A percentile compares a stretch with the other conserved stretches of the same genome.
Conservation (phyloP, 1,140 invertebrate species). For the Camponotus vicinus region DNA sequence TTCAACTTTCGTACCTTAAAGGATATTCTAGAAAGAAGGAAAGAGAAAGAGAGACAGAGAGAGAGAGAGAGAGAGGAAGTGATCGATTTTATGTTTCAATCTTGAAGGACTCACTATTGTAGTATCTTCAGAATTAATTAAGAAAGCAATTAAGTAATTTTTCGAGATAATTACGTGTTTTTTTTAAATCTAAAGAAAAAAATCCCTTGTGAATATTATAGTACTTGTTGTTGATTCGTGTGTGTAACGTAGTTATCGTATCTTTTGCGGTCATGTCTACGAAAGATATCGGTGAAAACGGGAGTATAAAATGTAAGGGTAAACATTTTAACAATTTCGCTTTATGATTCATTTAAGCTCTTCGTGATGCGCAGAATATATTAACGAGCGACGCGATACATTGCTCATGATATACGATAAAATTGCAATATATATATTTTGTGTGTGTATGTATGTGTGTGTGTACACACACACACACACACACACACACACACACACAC, state of each 20-base stretch:
- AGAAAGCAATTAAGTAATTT: background rate
- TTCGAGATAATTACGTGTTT: background rate
- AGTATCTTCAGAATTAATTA: background rate
- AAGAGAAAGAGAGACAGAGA: background rate
- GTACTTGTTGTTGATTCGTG: background rate
- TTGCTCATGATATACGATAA: conserved; percentile 26
- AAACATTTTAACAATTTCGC: background rate
- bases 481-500: too few species aligned
- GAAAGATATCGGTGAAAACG: background rate
- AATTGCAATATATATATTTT: background rate
- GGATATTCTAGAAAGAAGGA: too few species aligned
- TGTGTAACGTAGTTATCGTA: background rate
- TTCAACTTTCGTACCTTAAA: background rate
- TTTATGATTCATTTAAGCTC: background rate
- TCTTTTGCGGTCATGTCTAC: background rate
- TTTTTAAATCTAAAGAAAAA: background rate
- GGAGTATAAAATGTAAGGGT: background rate
- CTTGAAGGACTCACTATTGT: background rate
- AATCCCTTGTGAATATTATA: background rate
- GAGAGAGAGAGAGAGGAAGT: background rate
- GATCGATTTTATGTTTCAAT: background rate
- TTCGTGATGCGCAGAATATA: conserved; percentile 7
- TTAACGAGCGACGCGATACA: background rate
- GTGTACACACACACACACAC: background rate
- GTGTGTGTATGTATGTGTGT: background rate